These are phyloP conservation scores for Ephestia elutella DNA, from an alignment of 1,140 invertebrate genomes.

Conservation along the genomic window DNA sequence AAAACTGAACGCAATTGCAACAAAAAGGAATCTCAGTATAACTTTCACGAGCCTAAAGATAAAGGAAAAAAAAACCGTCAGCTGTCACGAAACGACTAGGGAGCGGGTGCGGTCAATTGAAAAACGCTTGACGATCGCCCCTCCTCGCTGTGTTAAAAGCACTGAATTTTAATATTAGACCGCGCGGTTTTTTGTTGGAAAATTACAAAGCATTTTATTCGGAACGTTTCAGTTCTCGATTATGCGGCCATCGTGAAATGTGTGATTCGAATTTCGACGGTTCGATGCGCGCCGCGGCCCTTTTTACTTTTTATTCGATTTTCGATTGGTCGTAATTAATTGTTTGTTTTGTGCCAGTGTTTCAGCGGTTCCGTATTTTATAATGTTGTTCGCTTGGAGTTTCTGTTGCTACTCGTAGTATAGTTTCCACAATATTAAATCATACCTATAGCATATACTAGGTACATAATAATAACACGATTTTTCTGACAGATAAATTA, in stretches of 20 bases:
- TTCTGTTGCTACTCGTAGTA: background rate
- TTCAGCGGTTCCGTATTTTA: too few species aligned
- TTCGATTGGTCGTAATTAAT: background rate
- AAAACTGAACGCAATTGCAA: too few species aligned
- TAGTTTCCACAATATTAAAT: too few species aligned
- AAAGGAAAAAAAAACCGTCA: background rate
- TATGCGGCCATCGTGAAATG: conserved; percentile 7
- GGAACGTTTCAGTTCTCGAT: background rate
- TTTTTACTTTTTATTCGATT: conserved; percentile 6
- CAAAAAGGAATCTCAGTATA: too few species aligned
- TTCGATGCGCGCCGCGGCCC: background rate
- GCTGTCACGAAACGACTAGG: conserved; percentile 5
- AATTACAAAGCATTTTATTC: conserved; percentile 6
- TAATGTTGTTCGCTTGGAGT: too few species aligned
- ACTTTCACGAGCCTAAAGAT: background rate
- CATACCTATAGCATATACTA: too few species aligned
- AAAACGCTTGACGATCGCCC: background rate
- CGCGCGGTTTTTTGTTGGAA: conserved; percentile 6
- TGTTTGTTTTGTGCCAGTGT: background rate
- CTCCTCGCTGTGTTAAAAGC: conserved; percentile 3
- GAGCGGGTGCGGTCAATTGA: background rate
- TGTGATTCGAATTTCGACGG: conserved; percentile 10
- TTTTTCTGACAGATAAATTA: too few species aligned
- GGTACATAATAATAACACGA: too few species aligned
- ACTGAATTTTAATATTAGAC: conserved; percentile 11